These are phyloP conservation scores for Isoperla grammatica DNA, from an alignment of 2,888 invertebrate species.

Conservation along the genomic window DNA sequence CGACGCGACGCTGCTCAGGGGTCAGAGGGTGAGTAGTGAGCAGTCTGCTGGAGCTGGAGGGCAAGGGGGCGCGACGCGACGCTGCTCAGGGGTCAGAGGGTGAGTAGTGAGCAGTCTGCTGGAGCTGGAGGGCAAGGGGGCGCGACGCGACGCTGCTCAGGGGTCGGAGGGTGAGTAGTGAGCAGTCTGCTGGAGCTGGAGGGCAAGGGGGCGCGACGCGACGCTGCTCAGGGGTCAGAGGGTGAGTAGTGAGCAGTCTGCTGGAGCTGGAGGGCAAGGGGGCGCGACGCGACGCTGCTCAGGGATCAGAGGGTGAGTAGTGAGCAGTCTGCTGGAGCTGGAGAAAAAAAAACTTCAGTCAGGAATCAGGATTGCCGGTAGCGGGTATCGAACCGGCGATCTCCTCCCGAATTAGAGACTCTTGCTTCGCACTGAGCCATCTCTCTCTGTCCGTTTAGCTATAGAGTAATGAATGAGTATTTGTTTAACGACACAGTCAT, in stretches of 20 bases:
- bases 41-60: conserved; percentile 29
- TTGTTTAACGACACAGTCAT: too few relatives aligned
- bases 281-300: conserved; percentile 1
- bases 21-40: too few relatives aligned
- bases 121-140: conserved; percentile 26
- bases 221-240: conserved; percentile 8
- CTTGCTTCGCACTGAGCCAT: too few relatives aligned
- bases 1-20: too few relatives aligned
- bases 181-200: conserved; percentile 29
- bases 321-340: not conserved
- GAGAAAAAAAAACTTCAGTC: too few relatives aligned
- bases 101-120: conserved; percentile 28
- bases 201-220: conserved; percentile 14
- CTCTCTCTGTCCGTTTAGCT: too few relatives aligned
- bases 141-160: conserved; percentile 26
- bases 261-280: conserved; percentile 1
- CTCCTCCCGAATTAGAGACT: too few relatives aligned
- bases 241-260: conserved; percentile 18
- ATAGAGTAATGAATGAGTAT: too few relatives aligned
- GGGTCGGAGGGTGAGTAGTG: conserved; percentile 25
- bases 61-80: conserved; percentile 18
- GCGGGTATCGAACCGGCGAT: too few relatives aligned
- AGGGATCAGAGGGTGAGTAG: conserved; percentile 20
- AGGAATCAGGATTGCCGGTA: too few relatives aligned
- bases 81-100: conserved; percentile 27